Percentiles rank a stretch among this genome's conserved stretches.
phyloP scores from a whole-genome alignment of 2,888 invertebrate genomes.

The Lacanobia oleracea region DNA sequence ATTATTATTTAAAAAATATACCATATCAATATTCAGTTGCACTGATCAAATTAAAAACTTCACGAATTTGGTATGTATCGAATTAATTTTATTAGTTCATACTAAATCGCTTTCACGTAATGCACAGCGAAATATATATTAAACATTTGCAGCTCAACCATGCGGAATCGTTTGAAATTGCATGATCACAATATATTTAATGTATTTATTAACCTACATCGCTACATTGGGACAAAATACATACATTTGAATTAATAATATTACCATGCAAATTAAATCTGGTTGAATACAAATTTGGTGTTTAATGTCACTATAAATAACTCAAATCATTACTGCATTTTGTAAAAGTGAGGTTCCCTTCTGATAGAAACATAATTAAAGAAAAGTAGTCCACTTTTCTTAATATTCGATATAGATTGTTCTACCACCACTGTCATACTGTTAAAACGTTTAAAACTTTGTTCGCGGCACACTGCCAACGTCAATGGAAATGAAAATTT shows the following conservation, averaged over 20 bases:
- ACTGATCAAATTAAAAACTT: background rate
- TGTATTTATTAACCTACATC: constrained; percentile 23
- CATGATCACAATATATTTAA: constrained; percentile 27
- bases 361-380: background rate
- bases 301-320: background rate
- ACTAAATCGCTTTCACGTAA: constrained; percentile 5
- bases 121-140: background rate
- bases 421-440: too few species aligned
- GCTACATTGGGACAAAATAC: background rate
- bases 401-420: too few species aligned
- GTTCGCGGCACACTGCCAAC: too few species aligned
- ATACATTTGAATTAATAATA: constrained; percentile 23
- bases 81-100: constrained; percentile 4
- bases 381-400: background rate
- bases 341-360: background rate
- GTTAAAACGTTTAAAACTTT: background rate
- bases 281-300: background rate
- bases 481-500: too few species aligned
- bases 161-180: constrained; percentile 18
- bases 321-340: background rate
- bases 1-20: too few species aligned
- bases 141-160: background rate
- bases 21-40: too few species aligned
- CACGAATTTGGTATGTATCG: background rate
- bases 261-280: background rate